Percentiles rank a stretch among this genome's conserved stretches.
phyloP scores from a whole-genome alignment of 2,113 vertebrate genomes.

The Elanoides forficatus region DNA sequence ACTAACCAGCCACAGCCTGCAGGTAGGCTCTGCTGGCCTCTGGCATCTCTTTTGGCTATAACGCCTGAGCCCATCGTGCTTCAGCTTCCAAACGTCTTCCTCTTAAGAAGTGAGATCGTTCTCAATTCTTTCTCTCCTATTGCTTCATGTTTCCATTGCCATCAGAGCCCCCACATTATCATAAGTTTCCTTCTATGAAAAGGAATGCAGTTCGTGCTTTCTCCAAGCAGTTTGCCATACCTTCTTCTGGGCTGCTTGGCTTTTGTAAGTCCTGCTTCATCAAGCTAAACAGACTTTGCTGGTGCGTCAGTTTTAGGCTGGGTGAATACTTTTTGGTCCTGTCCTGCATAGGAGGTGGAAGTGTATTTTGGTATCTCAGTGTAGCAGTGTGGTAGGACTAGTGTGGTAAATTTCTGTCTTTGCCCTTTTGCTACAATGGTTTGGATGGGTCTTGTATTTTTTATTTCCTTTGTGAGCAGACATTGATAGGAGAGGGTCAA shows the following conservation, averaged over 20 bases:
- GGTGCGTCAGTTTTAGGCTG: neutral
- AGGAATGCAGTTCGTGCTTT: neutral
- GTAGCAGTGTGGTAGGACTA: neutral
- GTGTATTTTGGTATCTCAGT: neutral
- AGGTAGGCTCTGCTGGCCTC: neutral
- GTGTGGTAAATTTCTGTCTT: neutral
- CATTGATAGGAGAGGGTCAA: neutral
- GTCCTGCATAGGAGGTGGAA: neutral
- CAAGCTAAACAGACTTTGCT: neutral
- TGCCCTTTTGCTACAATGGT: neutral
- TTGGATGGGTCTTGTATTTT: neutral
- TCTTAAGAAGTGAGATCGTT: neutral
- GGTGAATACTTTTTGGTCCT: neutral
- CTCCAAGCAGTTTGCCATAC: neutral
- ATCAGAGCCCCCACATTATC: neutral
- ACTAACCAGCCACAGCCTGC: neutral
- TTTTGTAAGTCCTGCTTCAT: neutral
- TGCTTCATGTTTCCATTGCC: neutral
- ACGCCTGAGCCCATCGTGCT: neutral
- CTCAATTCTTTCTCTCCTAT: neutral
- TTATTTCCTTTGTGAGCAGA: neutral
- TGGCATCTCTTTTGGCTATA: neutral
- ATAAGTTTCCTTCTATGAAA: neutral
- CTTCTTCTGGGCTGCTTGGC: neutral
- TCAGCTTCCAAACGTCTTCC: neutral